Base-by-base conservation (phyloP, 2,113 vertebrate genomes). In the Corvus cornix region DNA sequence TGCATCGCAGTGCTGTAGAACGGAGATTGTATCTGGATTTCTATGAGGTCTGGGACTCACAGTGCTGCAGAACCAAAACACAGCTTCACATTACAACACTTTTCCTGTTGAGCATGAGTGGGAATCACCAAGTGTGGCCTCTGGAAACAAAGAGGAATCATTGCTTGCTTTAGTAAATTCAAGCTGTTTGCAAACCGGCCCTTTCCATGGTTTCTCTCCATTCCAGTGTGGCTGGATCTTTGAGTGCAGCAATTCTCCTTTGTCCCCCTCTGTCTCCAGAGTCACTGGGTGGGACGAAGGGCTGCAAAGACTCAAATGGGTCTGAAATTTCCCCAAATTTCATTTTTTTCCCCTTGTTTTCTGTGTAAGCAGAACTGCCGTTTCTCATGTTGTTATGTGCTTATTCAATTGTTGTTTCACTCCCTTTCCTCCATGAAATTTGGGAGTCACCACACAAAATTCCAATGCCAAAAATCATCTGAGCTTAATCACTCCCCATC, bases 201-300 rank as follows among this genome's bases (percentile, higher is more conserved):
- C 59, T 41, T 48, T 20, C 39, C 17, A 27, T 24, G 2, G 17
- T 49, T 78, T 60, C 21, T 41, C 66, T 41, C 30, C 26, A 1
- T 64, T 62, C 53, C 63, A 49, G 0, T 3, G 14, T 27, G 59
- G 46, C 30, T 87, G 77, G n/a, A 78, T 46, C 58, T 82, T 64
- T 62, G 37, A 1, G 37, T 5, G 43, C 27, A 94, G 33, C 7
- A 60, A 52, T 35, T 48, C 9, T 43, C 27, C 68, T 41, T 48
- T 24, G 8, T 27, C 9, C 22, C 21, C 12, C 23, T 43, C 18
- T 55, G 3, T 48, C n/a, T 66, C n/a, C 55, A 55, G 28, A 60
- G 67, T 15, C 72, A 11, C 41, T 18, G 58, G 27, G 24, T 33
- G 33, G 48, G 41, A 76, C 0, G 0, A 2, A 51, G 23, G 7